Conservation (phyloP, 2,888 invertebrate species). For the Volucella inanis region DNA sequence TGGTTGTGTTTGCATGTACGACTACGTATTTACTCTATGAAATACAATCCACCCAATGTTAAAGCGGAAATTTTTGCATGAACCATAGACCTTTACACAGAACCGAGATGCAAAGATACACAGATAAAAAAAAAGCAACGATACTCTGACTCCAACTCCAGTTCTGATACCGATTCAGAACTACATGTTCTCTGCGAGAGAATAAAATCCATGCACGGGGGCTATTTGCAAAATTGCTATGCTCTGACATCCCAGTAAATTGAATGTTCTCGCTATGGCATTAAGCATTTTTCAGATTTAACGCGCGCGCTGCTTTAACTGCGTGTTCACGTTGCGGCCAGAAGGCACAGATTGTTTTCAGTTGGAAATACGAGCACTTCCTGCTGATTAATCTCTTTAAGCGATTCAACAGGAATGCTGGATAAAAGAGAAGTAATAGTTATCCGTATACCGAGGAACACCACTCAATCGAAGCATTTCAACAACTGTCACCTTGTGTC, state of each 20-base stretch:
- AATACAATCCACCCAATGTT: constrained; percentile 69
- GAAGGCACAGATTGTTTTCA: constrained; percentile 48
- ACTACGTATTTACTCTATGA: constrained; percentile 32
- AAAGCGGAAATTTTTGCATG: constrained; percentile 57
- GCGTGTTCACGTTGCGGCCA: constrained; percentile 44
- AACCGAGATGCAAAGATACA: constrained; percentile 60
- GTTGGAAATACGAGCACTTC: constrained; percentile 67
- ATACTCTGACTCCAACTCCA: constrained; percentile 8
- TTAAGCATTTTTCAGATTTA: constrained; percentile 61
- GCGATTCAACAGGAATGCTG: not conserved
- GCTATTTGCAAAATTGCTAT: constrained; percentile 72
- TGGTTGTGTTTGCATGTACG: constrained; percentile 30
- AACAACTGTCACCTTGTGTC: constrained; percentile 72
- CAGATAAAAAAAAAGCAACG: not conserved
- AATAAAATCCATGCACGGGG: constrained; percentile 69
- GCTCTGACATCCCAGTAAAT: constrained; percentile 71
- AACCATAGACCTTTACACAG: constrained; percentile 42
- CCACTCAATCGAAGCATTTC: constrained; percentile 67
- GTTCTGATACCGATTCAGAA: not conserved
- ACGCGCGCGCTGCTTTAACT: constrained; percentile 35
- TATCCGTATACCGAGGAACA: not conserved
- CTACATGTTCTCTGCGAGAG: constrained; percentile 16
- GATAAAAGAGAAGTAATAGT: too few species aligned
- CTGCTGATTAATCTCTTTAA: constrained; percentile 63
- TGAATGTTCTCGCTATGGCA: constrained; percentile 70